Evolutionary conservation across 2,888 invertebrate species (phyloP), one percentile per base, ranked within the genome.

Genomic region (Auanema sp.): DNA sequence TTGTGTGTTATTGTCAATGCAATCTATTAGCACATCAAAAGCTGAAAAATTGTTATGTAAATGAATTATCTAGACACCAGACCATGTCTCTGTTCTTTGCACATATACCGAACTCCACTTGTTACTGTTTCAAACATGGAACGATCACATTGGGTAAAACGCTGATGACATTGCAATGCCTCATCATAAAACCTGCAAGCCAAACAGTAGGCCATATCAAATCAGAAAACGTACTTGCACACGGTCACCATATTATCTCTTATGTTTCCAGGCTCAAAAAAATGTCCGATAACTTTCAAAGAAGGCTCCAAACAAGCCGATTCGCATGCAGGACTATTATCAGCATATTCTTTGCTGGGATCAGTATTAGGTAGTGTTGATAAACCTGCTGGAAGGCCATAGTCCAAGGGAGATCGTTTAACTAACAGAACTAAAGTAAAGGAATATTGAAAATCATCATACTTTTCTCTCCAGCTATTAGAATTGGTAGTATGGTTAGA

Each of bases 21-120:
- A 58, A n/a, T 24, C 23, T 8, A 47, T 23, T 14, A 18, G 25
- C 10, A 33, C 58, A 49, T 58, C 47, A 47, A 58, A 58, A 49
- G 58, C 58, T 58, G 47, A 47, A 58, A 58, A 21, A 52, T 52
- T 5, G 52, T 11, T 23, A 23, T n/a, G n/a, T n/a, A n/a, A n/a
- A n/a, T n/a, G n/a, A n/a, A n/a, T n/a, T n/a, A n/a, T n/a, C n/a
- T n/a, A n/a, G n/a, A n/a, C n/a, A n/a, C n/a, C n/a, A n/a, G n/a
- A 58, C 58, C 58, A 21, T 21, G 21, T 23, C 18, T 24, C n/a
- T 58, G 58, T 16, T 58, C 58, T 6, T 47, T 14, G 33, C 59
- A 59, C 59, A 59, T 55, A 18, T 59, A 59, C 3, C 18, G 6
- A 24, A 59, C 33, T 2, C 64, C 64, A 52, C 49, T 56, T 12